Evolutionary conservation across 2,888 invertebrate species (phyloP), one percentile per base, ranked within the genome.

Genomic region (Ernsta delagoae): DNA sequence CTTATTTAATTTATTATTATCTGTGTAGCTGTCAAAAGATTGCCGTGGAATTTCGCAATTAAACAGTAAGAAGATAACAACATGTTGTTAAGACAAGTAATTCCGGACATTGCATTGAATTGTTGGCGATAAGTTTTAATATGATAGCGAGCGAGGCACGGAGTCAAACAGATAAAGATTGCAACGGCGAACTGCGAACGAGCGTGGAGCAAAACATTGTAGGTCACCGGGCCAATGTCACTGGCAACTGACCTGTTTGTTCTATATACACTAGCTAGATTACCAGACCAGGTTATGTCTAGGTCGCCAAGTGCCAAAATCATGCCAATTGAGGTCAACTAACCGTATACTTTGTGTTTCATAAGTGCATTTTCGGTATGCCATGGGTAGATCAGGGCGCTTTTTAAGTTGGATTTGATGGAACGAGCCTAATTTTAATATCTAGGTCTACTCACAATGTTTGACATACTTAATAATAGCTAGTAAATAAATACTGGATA

Each of bases 221-320:
- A 77, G 88, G 89, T 89, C 85, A 90, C 74, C 75, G 71, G 86
- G 88, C 83, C 90, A 90, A 88, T 90, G 90, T 86, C 89, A 81
- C 77, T 71, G 74, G 53, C 65, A 16, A 39, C 66, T 59, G 66
- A 66, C 66, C 66, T 60, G 66, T 50, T 66, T 66, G 66, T 59
- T 65, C 57, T 65, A 65, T 60, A 59, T 60, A 53, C 39, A 24
- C 54, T 11, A 9, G 36, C 36, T 39, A 9, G 45, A 41, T 41
- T 8, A 41, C 41, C 4, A n/a, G 59, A 59, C 66, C 59, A 60
- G 59, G 31, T 31, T 41, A 31, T 16, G 41, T 50, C 53, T 50
- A 66, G 66, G 66, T 53, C 59, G 11, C 24, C 41, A 39, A 60
- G 66, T 59, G 9, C 34, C 34, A 34, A 53, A 53, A 53, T 53